phyloP scores from a whole-genome alignment of 2,888 invertebrate genomes.

The Limnephilus auricula region DNA sequence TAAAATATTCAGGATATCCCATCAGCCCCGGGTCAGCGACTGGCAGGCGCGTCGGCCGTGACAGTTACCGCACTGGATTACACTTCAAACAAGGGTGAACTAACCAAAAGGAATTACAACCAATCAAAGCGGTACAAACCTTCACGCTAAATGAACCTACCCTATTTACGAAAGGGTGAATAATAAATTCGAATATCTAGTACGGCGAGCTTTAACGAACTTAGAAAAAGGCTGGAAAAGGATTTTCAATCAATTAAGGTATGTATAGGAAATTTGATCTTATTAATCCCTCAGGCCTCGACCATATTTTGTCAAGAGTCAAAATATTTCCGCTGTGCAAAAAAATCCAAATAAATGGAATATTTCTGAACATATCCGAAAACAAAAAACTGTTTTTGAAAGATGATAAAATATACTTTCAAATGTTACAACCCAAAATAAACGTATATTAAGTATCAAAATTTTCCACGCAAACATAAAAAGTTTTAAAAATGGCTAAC shows the following conservation, averaged over 20 bases:
- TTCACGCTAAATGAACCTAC: not conserved
- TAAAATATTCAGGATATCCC: conserved; percentile 3
- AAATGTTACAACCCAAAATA: no score
- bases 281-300: no score
- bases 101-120: not conserved
- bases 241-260: not conserved
- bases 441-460: no score
- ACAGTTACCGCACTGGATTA: not conserved
- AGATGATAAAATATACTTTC: no score
- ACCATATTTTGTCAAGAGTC: no score
- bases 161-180: not conserved
- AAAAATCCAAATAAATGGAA: no score
- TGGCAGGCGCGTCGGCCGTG: not conserved
- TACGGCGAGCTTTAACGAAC: not conserved
- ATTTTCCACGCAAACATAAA: no score
- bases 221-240: not conserved
- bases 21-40: not conserved
- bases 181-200: not conserved
- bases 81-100: not conserved
- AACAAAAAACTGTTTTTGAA: no score
- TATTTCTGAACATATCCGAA: no score
- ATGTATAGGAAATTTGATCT: not conserved
- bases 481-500: no score
- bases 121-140: not conserved
- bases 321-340: no score